phyloP scores from a whole-genome alignment of 2,113 vertebrate species.

The Climacteris rufus region DNA sequence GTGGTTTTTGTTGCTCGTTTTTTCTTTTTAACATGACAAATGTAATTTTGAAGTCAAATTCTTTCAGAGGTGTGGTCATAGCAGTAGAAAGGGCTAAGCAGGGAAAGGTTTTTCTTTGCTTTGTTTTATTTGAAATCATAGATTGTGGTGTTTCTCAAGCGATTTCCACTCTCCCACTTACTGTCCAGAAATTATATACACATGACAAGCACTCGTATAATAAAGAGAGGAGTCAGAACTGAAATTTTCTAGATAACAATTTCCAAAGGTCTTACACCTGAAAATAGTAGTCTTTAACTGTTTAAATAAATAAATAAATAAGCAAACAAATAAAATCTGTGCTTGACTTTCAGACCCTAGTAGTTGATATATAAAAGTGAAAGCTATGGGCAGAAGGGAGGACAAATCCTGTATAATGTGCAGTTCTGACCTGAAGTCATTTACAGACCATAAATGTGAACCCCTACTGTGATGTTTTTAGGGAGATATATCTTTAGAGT shows the following conservation, averaged over 20 bases:
- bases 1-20: background rate
- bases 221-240: background rate
- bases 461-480: background rate
- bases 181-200: background rate
- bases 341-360: background rate
- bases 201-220: background rate
- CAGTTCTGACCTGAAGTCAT: background rate
- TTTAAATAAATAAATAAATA: background rate
- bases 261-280: background rate
- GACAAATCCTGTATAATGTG: background rate
- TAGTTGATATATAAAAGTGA: background rate
- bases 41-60: background rate
- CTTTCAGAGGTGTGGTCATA: background rate
- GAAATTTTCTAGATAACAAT: background rate
- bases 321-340: background rate
- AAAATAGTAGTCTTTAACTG: background rate
- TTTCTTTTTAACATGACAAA: background rate
- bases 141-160: background rate
- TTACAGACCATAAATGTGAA: background rate
- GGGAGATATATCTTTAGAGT: background rate
- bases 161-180: background rate
- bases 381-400: background rate
- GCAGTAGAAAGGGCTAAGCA: rapidly evolving
- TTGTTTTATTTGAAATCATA: background rate
- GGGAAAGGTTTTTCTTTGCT: background rate